Base-by-base conservation (phyloP, 2,888 invertebrate species). In the Hemistola chrysoprasaria region DNA sequence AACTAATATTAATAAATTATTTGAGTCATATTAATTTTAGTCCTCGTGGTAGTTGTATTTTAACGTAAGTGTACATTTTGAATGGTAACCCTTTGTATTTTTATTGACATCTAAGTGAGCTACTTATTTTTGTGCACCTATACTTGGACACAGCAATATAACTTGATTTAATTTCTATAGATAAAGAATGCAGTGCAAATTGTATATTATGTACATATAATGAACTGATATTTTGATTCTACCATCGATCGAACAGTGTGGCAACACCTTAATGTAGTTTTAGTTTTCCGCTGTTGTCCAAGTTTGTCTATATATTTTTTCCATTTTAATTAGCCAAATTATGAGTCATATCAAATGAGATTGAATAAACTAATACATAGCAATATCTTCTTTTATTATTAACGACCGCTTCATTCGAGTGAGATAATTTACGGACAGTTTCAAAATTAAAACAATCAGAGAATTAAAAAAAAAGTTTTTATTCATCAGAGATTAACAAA, bases 341-440 rank as follows among this genome's bases (percentile, higher is more conserved):
- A 78, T 76, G 76, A 87, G 78, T 86, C 87, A 88, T 88, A 88
- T 88, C 87, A 88, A 70, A 83, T 78, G 76, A 85, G 79, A 82
- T 85, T 80, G 73, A 87, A 83, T 85, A 81, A 85, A 87, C 65
- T 81, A 82, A 69, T 85, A 84, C 65, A 66, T 50, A 62, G 47
- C 41, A 28, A 54, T 56, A 47, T 65, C 55, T 59, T 44, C 52
- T 62, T 50, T 55, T 49, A 39, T 37, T 31, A 34, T 20, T 36
- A 33, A 22, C 11, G 25, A 25, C 6, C 28, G 11, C 23, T 9
- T 16, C 3, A 23, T 8, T 3, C 4, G 4, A n/a, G n/a, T n/a
- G n/a, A n/a, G n/a, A n/a, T n/a, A n/a, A n/a, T n/a, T n/a, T n/a
- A n/a, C n/a, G n/a, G n/a, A n/a, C n/a, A n/a, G n/a, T n/a, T n/a